phyloP scores from a whole-genome alignment of 2,888 invertebrate genomes.

The Epirrhoe tristata region DNA sequence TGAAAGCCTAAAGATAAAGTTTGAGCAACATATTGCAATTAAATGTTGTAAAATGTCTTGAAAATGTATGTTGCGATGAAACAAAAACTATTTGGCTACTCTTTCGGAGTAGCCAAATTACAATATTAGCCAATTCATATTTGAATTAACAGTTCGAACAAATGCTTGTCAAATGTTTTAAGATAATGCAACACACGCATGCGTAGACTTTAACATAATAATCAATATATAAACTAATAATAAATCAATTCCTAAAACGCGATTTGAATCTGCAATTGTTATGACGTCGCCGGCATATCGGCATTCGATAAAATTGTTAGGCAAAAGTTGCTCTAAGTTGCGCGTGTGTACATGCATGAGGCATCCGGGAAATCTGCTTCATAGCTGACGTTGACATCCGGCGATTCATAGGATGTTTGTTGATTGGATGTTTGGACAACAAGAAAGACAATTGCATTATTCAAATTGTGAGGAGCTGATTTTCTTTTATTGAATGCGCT shows the following conservation, averaged over 20 bases:
- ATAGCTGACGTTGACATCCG: constrained; percentile 53
- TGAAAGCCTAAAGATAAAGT: neutral
- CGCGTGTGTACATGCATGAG: constrained; percentile 26
- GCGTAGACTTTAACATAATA: no score
- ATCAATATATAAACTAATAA: no score
- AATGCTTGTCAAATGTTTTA: no score
- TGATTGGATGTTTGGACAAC: constrained; percentile 42
- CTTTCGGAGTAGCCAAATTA: neutral
- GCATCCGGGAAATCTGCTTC: constrained; percentile 51
- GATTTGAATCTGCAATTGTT: no score
- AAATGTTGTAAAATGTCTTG: neutral
- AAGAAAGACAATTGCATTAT: constrained; percentile 32
- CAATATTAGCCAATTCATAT: no score
- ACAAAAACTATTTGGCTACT: neutral
- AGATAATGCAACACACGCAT: no score
- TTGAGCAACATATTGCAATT: neutral
- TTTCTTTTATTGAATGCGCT: constrained; percentile 1
- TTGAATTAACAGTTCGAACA: no score
- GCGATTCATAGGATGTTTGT: constrained; percentile 44
- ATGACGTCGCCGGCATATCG: no score
- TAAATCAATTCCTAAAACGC: no score
- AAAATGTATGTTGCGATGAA: no score
- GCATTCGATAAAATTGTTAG: no score
- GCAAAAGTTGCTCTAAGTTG: neutral
- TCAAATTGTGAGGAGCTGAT: constrained; percentile 23